Conservation (phyloP, 2,113 vertebrate species). For the Anseranas semipalmata region DNA sequence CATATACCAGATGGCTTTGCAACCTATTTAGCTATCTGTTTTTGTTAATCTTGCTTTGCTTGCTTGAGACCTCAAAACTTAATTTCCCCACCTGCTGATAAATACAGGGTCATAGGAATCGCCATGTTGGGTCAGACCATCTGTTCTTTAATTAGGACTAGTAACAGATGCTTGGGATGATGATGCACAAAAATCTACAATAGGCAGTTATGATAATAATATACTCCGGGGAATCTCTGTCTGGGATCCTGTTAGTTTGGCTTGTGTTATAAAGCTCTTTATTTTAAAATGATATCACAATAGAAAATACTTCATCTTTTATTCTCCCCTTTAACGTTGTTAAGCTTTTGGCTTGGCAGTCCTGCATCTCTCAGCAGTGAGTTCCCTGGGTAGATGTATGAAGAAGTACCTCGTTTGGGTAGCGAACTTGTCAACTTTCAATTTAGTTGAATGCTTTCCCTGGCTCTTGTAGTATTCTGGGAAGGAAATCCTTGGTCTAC, state of each 20-base stretch:
- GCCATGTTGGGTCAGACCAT: conserved; percentile 8
- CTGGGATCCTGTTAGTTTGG: neutral
- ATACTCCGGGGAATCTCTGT: neutral
- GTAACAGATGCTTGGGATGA: conserved; percentile 31
- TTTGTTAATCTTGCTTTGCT: conserved; percentile 27
- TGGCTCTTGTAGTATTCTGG: neutral
- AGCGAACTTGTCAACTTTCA: neutral
- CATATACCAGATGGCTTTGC: neutral
- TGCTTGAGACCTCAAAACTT: conserved; percentile 25
- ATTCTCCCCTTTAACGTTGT: neutral
- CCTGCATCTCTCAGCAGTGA: neutral
- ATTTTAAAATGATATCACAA: neutral
- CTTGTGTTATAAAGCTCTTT: neutral
- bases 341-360: neutral
- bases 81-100: conserved; percentile 48
- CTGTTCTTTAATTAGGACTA: conserved; percentile 42
- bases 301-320: neutral
- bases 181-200: neutral
- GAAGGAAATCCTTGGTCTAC: neutral
- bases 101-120: conserved; percentile 26
- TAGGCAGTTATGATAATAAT: neutral
- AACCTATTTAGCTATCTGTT: neutral
- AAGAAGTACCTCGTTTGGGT: neutral
- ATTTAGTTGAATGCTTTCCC: neutral
- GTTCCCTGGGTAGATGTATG: neutral